Evolutionary conservation across 2,888 invertebrate genomes (phyloP), one percentile per base, ranked within the genome.

Genomic region (Plebejus melissa): DNA sequence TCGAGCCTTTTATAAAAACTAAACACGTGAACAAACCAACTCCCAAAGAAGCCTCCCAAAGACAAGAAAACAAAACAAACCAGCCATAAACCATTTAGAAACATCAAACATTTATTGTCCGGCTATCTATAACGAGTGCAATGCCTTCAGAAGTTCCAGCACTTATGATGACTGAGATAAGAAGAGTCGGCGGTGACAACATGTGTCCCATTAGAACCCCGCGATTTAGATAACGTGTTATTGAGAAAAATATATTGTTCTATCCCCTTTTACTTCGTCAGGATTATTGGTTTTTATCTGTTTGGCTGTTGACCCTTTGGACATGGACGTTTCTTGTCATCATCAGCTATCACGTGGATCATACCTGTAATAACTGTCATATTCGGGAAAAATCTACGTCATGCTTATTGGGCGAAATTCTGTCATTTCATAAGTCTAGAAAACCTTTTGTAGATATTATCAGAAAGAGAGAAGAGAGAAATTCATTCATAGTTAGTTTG

Each of bases 61-160:
- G 46, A 65, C 32, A 65, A 65, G 65, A 65, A 65, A 65, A 65
- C 65, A 65, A 65, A 65, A 65, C 36, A 65, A 65, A 36, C 6
- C 32, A 32, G 13, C 65, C 32, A 65, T 32, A 32, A 65, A 65
- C 13, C 65, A 36, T 65, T 28, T 28, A 28, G 65, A 65, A 32
- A 32, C 65, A 65, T 65, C 32, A 65, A 65, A 65, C 32, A 16
- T 65, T 65, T 65, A 65, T 11, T 65, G 32, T 65, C 13, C 65
- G 6, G 28, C 28, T 60, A 65, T 65, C 60, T 65, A 4, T 65
- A 36, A 65, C 32, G 65, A 65, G 65, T 32, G 32, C 65, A 65
- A 65, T 65, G 32, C 65, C 65, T 65, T 65, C 65, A 65, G 32
- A 65, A 65, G 32, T 65, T 60, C 28, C 11, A 28, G 28, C 11